phyloP scores from a whole-genome alignment of 2,113 vertebrate genomes.

The Myotis brandtii region DNA sequence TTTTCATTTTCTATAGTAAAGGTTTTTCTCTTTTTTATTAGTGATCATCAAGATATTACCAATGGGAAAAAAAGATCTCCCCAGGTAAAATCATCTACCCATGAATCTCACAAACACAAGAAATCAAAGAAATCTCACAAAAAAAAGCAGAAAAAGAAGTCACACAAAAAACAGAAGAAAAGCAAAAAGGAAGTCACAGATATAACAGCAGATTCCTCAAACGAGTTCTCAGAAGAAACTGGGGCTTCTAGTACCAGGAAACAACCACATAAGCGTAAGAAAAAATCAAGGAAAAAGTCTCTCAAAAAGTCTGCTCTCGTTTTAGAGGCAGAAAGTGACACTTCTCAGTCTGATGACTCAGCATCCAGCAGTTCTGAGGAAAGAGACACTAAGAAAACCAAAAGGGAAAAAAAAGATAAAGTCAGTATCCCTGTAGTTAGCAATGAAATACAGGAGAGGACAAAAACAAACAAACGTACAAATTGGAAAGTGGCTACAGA shows the following conservation, averaged over 20 bases:
- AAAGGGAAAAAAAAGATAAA: slow-evolving; percentile 83
- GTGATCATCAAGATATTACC: slow-evolving; percentile 84
- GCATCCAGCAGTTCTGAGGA: slow-evolving; percentile 87
- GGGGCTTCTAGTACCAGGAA: slow-evolving; percentile 78
- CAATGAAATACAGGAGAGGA: slow-evolving; percentile 81
- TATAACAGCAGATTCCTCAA: slow-evolving; percentile 84
- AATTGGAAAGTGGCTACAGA: slow-evolving; percentile 93
- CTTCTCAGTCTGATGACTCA: slow-evolving; percentile 82
- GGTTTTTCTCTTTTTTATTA: slow-evolving; percentile 72
- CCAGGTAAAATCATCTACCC: slow-evolving; percentile 83
- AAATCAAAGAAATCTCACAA: slow-evolving; percentile 92
- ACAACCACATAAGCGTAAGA: slow-evolving; percentile 84
- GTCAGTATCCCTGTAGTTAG: slow-evolving; percentile 58
- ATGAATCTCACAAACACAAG: slow-evolving; percentile 87
- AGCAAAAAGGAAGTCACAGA: slow-evolving; percentile 86
- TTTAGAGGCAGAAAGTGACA: slow-evolving; percentile 85
- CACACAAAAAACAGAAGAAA: slow-evolving; percentile 90
- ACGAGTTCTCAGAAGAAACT: slow-evolving; percentile 82
- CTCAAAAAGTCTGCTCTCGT: slow-evolving; percentile 82
- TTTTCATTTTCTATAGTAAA: slow-evolving; percentile 58
- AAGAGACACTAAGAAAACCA: slow-evolving; percentile 81
- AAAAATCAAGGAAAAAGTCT: slow-evolving; percentile 86
- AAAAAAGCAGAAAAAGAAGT: slow-evolving; percentile 94
- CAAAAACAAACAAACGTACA: slow-evolving; percentile 88
- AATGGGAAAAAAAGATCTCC: slow-evolving; percentile 88